These are phyloP conservation scores for Cassiopea andromeda DNA, from an alignment of 30 jellyfish, hydroid and myxozoan species.

Conservation along the genomic window DNA sequence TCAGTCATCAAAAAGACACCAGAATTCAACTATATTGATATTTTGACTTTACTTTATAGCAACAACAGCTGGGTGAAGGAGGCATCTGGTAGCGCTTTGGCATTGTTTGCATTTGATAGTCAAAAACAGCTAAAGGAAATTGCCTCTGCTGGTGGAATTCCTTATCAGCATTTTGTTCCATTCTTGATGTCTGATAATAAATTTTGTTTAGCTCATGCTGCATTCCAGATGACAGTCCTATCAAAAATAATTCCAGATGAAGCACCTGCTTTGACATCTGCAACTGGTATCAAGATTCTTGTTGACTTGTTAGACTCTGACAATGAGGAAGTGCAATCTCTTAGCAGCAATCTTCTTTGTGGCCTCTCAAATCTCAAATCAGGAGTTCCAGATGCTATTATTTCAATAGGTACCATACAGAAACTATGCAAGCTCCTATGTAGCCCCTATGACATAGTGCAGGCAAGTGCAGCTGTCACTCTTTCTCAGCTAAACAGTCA, in stretches of 20 bases:
- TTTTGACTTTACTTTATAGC: slow-evolving; percentile 40
- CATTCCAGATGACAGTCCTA: slow-evolving; percentile 68
- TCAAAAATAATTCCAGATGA: slow-evolving; percentile 64
- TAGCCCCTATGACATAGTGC: slow-evolving; percentile 56
- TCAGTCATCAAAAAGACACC: slow-evolving; percentile 23
- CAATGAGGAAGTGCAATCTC: slow-evolving; percentile 56
- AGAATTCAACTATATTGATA: slow-evolving; percentile 56
- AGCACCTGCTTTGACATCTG: slow-evolving; percentile 68
- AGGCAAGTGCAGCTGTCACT: slow-evolving; percentile 69
- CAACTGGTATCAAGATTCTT: slow-evolving; percentile 67
- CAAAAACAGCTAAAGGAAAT: slow-evolving; percentile 24
- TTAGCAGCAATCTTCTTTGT: slow-evolving; percentile 41
- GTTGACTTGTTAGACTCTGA: slow-evolving; percentile 52
- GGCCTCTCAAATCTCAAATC: slow-evolving; percentile 60
- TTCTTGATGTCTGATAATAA: slow-evolving; percentile 46
- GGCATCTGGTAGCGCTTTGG: slow-evolving; percentile 61
- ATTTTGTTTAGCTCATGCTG: slow-evolving; percentile 58
- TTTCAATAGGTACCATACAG: slow-evolving; percentile 63
- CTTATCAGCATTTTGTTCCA: slow-evolving; percentile 64
- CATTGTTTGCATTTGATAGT: slow-evolving; percentile 61
- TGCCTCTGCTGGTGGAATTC: slow-evolving; percentile 66
- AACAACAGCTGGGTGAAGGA: slow-evolving; percentile 36
- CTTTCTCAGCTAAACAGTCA: slow-evolving; percentile 28
- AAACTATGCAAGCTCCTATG: slow-evolving; percentile 48
- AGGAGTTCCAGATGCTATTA: slow-evolving; percentile 73